Conservation (phyloP, 2,797 vertebrate genomes). For the Catamblyrhynchus diadema region DNA sequence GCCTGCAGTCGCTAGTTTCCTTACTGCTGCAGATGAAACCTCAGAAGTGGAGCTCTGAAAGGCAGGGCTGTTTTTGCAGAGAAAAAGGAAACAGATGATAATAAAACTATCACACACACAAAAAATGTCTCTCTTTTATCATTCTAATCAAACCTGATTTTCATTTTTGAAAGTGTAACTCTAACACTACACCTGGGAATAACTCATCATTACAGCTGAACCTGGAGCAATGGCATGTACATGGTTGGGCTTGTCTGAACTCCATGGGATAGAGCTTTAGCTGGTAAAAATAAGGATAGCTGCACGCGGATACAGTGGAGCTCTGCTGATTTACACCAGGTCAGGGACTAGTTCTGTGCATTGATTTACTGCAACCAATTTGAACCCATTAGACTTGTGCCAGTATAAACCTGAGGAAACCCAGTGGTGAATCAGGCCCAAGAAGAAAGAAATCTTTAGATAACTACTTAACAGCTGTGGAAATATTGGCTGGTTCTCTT, state of each 20-base stretch:
- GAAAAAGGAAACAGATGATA: background rate
- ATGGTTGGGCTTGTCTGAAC: background rate
- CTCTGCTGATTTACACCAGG: constrained; percentile 17
- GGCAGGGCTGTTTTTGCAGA: background rate
- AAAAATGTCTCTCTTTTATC: background rate
- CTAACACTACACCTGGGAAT: constrained; percentile 1
- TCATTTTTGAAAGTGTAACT: background rate
- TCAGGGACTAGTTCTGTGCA: background rate
- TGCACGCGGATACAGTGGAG: background rate
- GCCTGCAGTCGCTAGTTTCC: background rate
- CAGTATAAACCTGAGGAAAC: constrained; percentile 27
- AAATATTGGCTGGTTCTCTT: background rate
- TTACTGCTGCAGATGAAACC: background rate
- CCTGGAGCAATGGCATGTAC: background rate
- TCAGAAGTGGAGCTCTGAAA: constrained; percentile 39
- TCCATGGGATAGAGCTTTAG: background rate
- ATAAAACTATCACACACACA: background rate
- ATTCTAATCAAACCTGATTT: constrained; percentile 9
- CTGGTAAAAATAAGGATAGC: background rate
- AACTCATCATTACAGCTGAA: background rate
- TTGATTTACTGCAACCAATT: constrained; percentile 43
- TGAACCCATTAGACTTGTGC: constrained; percentile 36
- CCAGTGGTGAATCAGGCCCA: constrained; percentile 13
- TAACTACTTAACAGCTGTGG: background rate
- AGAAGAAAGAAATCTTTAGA: constrained; percentile 35